Base-by-base conservation (phyloP, 2,113 vertebrate species). In the Rattus norvegicus region DNA sequence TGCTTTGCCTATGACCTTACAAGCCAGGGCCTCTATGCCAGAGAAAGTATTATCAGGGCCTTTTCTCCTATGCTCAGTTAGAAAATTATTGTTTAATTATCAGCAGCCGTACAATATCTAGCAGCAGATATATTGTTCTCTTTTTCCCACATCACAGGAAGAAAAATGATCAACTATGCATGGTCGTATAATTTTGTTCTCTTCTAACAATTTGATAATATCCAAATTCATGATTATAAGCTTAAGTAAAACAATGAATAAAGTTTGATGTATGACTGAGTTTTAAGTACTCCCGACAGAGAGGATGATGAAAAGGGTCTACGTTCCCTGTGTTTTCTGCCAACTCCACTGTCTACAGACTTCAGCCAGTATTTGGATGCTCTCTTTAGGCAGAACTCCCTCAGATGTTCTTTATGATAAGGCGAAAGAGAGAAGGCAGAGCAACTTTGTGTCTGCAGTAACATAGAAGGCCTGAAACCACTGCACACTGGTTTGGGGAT, bases 401-500 rank as follows among this genome's bases (percentile, higher is more conserved):
- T 97, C 65, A 81, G 89, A 96, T 95, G 96, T 93, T 96, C 95
- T 95, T 97, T 97, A 73, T 75, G 91, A 95, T 91, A 96, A 95
- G 59, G 59, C 54, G 70, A 73, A 95, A 96, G 84, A 61, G 76
- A 94, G 59, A 93, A 93, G 79, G 84, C 91, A 88, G 79, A 95
- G 43, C 7, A 90, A 47, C 52, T 81, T 90, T 88, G 76, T 85
- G 72, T 89, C 63, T 88, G 65, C 79, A 81, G 70, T 76, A 63
- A 90, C 84, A 85, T 47, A 65, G 91, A 95, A 89, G 76, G 54
- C 94, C 90, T 92, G 84, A 95, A 95, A 90, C 22, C n/a, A 81
- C 0, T 76, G 67, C 30, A 52, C 17, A 76, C 17, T 95, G 86
- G 79, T 54, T 91, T 83, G 59, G 67, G 86, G 67, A 87, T 81